Percentiles rank a stretch among this genome's conserved stretches.
phyloP scores from a whole-genome alignment of 2,888 invertebrate species.

The Caenorhabditis sp. region DNA sequence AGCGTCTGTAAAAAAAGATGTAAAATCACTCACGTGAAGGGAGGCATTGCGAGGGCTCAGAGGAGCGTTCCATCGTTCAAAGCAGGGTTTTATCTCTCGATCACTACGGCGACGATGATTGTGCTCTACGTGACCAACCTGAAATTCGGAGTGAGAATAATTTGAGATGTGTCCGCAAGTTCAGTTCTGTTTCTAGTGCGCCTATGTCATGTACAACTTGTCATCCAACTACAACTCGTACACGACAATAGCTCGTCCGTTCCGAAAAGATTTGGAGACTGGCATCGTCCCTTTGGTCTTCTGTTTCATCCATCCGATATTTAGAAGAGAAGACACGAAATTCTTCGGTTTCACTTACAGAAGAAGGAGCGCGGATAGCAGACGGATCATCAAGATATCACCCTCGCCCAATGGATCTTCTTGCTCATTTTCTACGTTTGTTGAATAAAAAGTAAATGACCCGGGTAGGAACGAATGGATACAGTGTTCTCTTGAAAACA shows the following conservation, averaged over 20 bases:
- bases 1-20: slow-evolving; percentile 38
- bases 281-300: slow-evolving; percentile 24
- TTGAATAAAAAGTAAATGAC: too few relatives aligned
- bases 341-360: too few relatives aligned
- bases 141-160: slow-evolving; percentile 11
- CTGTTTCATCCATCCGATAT: slow-evolving; percentile 32
- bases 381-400: too few relatives aligned
- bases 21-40: neutral
- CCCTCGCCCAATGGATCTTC: too few relatives aligned
- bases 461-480: too few relatives aligned
- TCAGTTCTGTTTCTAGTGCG: slow-evolving; percentile 1
- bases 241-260: slow-evolving; percentile 15
- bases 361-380: too few relatives aligned
- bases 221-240: slow-evolving; percentile 13
- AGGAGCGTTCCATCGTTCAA: neutral
- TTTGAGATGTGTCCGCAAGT: too few relatives aligned
- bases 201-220: slow-evolving; percentile 15
- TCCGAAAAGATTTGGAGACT: slow-evolving; percentile 33
- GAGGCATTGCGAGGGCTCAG: neutral
- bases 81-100: slow-evolving; percentile 18
- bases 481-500: too few relatives aligned
- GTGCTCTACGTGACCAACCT: slow-evolving; percentile 17
- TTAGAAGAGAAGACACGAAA: slow-evolving; percentile 1
- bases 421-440: too few relatives aligned
- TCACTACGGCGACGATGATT: slow-evolving; percentile 15